Conservation (phyloP, 2,888 invertebrate genomes). For the Malacosoma neustria region DNA sequence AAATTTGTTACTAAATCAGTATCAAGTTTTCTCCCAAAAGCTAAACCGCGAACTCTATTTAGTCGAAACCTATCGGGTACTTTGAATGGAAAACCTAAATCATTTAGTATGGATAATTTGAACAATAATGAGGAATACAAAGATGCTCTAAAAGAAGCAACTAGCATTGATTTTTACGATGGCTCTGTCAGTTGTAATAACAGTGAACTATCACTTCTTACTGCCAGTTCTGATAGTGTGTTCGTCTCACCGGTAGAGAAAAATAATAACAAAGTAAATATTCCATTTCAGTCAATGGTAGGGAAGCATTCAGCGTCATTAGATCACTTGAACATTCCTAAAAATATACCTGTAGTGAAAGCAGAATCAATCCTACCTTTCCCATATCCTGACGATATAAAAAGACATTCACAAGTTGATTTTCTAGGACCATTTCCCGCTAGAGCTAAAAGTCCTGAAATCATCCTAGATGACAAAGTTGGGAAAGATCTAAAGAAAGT, state of each 20-base stretch:
- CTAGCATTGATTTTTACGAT: conserved; percentile 51
- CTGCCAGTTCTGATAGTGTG: conserved; percentile 51
- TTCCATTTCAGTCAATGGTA: conserved; percentile 4
- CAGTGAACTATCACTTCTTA: conserved; percentile 44
- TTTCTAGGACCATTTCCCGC: conserved; percentile 15
- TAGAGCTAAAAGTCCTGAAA: conserved; percentile 6
- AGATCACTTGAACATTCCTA: conserved; percentile 11
- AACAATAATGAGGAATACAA: conserved; percentile 34
- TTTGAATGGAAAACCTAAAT: conserved; percentile 60
- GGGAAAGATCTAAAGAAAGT: conserved; percentile 49
- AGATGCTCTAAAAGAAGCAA: conserved; percentile 50
- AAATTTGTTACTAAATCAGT: conserved; percentile 33
- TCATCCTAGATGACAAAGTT: conserved; percentile 25
- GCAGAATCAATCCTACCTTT: conserved; percentile 45
- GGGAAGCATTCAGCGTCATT: conserved; percentile 3
- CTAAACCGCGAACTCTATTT: conserved; percentile 36
- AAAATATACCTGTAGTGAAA: conserved; percentile 34
- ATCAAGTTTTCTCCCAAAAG: conserved; percentile 21
- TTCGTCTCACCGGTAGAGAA: conserved; percentile 36
- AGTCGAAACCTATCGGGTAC: conserved; percentile 39
- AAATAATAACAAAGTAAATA: conserved; percentile 25
- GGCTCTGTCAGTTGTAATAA: conserved; percentile 18
- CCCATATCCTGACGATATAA: conserved; percentile 42
- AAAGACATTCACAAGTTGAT: conserved; percentile 16
- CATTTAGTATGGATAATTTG: conserved; percentile 57